A percentile compares a stretch with the other conserved stretches of the same genome.
These are phyloP conservation scores for Bombyx huttoni DNA, from an alignment of 2,888 invertebrate species.

Conservation along the genomic window DNA sequence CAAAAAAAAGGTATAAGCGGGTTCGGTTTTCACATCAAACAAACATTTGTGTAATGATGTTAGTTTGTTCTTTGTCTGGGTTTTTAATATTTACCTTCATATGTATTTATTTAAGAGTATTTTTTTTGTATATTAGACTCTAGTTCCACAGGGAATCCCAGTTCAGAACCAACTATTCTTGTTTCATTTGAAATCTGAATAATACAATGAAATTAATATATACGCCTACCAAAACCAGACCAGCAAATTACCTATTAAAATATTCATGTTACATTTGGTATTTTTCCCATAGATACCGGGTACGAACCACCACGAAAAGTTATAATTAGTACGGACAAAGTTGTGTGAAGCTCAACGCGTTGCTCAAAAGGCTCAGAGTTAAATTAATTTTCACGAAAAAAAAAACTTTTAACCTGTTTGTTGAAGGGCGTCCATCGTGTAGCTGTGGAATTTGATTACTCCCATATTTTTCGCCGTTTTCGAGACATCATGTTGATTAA, in stretches of 20 bases:
- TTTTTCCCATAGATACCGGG: neutral
- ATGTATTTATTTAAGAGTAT: no score
- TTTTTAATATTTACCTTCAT: no score
- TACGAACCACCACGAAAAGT: neutral
- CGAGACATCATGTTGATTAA: no score
- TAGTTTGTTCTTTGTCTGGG: no score
- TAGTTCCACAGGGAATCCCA: no score
- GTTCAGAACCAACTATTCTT: no score
- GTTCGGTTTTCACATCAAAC: no score
- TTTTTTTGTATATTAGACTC: no score
- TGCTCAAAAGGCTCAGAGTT: neutral
- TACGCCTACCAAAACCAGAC: neutral
- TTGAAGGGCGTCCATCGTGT: neutral
- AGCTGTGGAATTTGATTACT: neutral
- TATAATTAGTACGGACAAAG: neutral
- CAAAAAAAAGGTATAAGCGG: no score
- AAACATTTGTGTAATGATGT: no score
- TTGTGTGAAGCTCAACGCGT: neutral
- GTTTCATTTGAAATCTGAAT: no score
- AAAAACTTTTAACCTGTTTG: conserved; percentile 1
- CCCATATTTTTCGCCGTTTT: neutral
- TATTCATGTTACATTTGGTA: neutral
- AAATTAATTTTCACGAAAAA: conserved; percentile 1
- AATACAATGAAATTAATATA: no score
- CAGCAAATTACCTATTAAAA: neutral